Percentiles rank a stretch among this genome's conserved stretches.
These are phyloP conservation scores for Diabrotica virgifera DNA, from an alignment of 1,140 invertebrate species.

Conservation along the genomic window DNA sequence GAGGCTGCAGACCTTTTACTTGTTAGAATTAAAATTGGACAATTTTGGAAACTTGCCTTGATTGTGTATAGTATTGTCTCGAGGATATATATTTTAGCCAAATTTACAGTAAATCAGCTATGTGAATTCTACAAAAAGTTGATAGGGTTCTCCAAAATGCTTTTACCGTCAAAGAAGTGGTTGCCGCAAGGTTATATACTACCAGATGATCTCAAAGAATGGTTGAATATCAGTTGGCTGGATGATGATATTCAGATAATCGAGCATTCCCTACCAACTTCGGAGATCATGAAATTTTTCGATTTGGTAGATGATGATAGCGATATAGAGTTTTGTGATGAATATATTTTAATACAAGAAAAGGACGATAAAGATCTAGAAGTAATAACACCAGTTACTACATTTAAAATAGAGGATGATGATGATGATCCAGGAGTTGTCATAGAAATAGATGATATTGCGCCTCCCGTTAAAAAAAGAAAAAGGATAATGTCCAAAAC, in stretches of 20 bases:
- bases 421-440: too few relatives aligned
- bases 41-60: slow-evolving; percentile 50
- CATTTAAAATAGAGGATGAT: too few relatives aligned
- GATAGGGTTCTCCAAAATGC: slow-evolving; percentile 41
- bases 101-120: slow-evolving; percentile 44
- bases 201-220: slow-evolving; percentile 47
- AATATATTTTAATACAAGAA: slow-evolving; percentile 30
- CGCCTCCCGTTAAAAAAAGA: too few relatives aligned
- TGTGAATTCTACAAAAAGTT: slow-evolving; percentile 51
- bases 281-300: slow-evolving; percentile 22
- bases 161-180: slow-evolving; percentile 49
- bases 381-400: too few relatives aligned
- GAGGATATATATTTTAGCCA: slow-evolving; percentile 49
- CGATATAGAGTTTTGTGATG: slow-evolving; percentile 29
- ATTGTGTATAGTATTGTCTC: slow-evolving; percentile 50
- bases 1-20: slow-evolving; percentile 44
- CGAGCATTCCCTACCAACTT: not conserved
- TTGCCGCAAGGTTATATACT: slow-evolving; percentile 47
- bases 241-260: slow-evolving; percentile 20
- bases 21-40: slow-evolving; percentile 48
- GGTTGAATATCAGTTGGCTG: slow-evolving; percentile 51
- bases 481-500: too few relatives aligned
- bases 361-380: slow-evolving; percentile 8
- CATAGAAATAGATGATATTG: too few relatives aligned
- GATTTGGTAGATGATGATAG: slow-evolving; percentile 27